Conservation (phyloP, 2,888 invertebrate species). For the Sinodicranocentrus sp. region DNA sequence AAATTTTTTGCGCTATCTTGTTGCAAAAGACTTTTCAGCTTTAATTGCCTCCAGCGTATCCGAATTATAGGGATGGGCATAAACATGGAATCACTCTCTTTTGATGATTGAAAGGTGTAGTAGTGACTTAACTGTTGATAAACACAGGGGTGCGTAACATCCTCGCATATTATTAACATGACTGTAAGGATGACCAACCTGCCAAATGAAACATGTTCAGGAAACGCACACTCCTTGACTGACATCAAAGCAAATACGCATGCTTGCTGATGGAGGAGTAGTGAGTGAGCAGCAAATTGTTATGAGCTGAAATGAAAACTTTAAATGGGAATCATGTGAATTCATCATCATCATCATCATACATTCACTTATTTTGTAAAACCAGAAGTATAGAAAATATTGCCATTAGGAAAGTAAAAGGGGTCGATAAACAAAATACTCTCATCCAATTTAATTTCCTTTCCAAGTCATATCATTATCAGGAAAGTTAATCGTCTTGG, state of each 20-base stretch:
- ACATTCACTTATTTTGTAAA: too few relatives aligned
- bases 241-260: slow-evolving; percentile 29
- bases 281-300: background rate
- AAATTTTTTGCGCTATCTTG: slow-evolving; percentile 21
- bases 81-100: slow-evolving; percentile 25
- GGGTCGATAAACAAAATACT: too few relatives aligned
- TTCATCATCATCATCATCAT: too few relatives aligned
- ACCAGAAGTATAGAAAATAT: too few relatives aligned
- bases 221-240: slow-evolving; percentile 7
- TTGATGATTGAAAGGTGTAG: slow-evolving; percentile 50
- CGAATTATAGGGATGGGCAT: slow-evolving; percentile 46
- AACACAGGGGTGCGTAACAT: slow-evolving; percentile 34
- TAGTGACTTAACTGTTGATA: slow-evolving; percentile 51
- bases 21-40: too few relatives aligned
- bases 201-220: background rate
- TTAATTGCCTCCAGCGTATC: slow-evolving; percentile 41
- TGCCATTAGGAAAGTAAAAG: too few relatives aligned
- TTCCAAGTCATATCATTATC: too few relatives aligned
- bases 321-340: too few relatives aligned
- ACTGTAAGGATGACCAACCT: too few relatives aligned
- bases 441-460: too few relatives aligned
- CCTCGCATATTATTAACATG: background rate
- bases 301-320: too few relatives aligned
- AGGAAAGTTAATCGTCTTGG: too few relatives aligned
- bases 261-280: background rate